Percentiles rank a stretch among this genome's conserved stretches.
These are phyloP conservation scores for Pangasianodon gigas DNA, from an alignment of 2,113 vertebrate species.

Conservation along the genomic window DNA sequence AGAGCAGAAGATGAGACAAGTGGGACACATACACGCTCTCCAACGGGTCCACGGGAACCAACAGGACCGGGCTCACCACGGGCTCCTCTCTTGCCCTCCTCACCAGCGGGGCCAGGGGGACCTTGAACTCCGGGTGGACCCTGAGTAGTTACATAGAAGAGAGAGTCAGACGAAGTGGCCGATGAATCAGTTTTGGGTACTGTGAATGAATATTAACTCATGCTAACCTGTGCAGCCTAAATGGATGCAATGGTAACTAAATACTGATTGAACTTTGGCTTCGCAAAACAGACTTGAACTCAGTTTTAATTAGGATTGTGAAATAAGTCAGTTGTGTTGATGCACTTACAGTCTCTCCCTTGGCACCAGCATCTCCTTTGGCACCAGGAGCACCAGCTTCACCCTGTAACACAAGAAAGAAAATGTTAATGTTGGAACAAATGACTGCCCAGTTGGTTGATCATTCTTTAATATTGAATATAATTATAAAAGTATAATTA, in stretches of 20 bases:
- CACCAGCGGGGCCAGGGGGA: constrained; percentile 86
- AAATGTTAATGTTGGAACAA: background rate
- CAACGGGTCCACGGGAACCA: constrained; percentile 84
- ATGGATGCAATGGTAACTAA: background rate
- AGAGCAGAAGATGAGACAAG: background rate
- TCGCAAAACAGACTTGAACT: background rate
- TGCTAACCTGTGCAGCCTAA: background rate
- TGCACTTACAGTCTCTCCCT: constrained; percentile 90
- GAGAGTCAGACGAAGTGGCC: constrained; percentile 1
- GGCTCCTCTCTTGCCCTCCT: constrained; percentile 96
- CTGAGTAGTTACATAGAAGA: constrained; percentile 64
- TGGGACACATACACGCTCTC: constrained; percentile 84
- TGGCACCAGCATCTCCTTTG: constrained; percentile 91
- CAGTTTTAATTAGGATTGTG: background rate
- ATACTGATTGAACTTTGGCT: background rate
- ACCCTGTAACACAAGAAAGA: constrained; percentile 74
- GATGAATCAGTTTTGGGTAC: background rate
- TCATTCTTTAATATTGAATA: background rate
- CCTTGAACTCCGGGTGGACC: constrained; percentile 86
- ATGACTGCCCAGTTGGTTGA: background rate
- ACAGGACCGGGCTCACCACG: constrained; percentile 88
- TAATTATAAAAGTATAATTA: background rate
- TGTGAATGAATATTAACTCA: background rate
- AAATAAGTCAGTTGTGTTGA: constrained; percentile 1
- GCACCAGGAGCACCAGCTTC: constrained; percentile 86